These are phyloP conservation scores for Neodon shergylaensis DNA, from an alignment of 2,113 vertebrate genomes.

Conservation along the genomic window DNA sequence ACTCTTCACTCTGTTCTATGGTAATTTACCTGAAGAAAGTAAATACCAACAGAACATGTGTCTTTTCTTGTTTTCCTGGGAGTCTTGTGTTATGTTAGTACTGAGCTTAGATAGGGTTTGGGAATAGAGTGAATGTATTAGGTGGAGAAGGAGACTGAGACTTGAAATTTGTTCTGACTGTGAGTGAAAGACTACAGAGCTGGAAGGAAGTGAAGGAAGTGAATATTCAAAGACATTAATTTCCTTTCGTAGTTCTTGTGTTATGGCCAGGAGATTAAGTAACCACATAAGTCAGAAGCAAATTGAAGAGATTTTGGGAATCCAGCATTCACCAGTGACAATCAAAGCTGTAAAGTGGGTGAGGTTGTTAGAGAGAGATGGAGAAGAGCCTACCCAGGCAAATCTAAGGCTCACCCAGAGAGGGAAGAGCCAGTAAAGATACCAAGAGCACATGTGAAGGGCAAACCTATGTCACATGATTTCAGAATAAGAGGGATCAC, in stretches of 20 bases:
- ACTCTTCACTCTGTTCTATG: not conserved
- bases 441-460: not conserved
- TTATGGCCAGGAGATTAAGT: not conserved
- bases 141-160: not conserved
- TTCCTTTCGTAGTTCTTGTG: slow-evolving; percentile 22
- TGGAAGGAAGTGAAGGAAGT: not conserved
- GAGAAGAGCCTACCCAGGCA: not conserved
- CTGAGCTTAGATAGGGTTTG: not conserved
- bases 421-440: not conserved
- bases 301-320: not conserved
- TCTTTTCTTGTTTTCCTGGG: not conserved
- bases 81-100: not conserved
- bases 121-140: not conserved
- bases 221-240: not conserved
- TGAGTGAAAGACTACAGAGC: not conserved
- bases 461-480: no score
- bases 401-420: not conserved
- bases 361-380: not conserved
- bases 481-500: not conserved
- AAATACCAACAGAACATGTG: not conserved
- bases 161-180: not conserved
- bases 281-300: not conserved
- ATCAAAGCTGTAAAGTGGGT: not conserved
- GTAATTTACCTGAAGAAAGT: not conserved
- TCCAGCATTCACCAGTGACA: not conserved